Conservation (phyloP, 2,888 invertebrate species). For the Eupithecia exiguata region DNA sequence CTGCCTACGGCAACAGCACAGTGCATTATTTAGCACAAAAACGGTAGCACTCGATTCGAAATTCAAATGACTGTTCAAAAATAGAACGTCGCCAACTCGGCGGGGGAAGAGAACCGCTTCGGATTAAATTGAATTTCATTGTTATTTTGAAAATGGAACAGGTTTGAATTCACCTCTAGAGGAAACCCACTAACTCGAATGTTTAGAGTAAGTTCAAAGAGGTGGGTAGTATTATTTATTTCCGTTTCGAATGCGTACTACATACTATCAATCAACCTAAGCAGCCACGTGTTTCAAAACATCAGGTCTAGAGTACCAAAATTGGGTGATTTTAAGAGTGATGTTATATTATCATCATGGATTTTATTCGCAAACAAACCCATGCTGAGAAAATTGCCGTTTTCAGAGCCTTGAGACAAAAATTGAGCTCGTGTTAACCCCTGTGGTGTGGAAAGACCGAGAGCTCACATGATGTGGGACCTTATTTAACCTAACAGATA, state of each 20-base stretch:
- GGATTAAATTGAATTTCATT: slow-evolving; percentile 3
- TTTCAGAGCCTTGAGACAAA: slow-evolving; percentile 51
- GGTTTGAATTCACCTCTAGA: background rate
- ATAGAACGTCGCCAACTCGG: slow-evolving; percentile 39
- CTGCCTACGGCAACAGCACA: slow-evolving; percentile 32
- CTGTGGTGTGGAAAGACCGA: slow-evolving; percentile 2
- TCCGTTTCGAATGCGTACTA: background rate
- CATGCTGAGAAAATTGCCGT: slow-evolving; percentile 51
- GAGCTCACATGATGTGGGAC: background rate
- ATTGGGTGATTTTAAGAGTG: background rate
- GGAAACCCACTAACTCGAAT: background rate
- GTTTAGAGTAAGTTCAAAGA: background rate
- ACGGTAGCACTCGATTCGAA: slow-evolving; percentile 33
- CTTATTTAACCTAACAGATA: background rate
- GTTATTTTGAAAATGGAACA: slow-evolving; percentile 3
- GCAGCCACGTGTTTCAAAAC: slow-evolving; percentile 38
- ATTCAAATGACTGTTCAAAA: slow-evolving; percentile 41
- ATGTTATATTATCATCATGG: slow-evolving; percentile 6
- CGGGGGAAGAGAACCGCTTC: slow-evolving; percentile 23
- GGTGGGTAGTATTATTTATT: background rate
- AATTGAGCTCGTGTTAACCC: slow-evolving; percentile 35
- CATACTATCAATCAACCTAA: background rate
- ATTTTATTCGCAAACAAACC: slow-evolving; percentile 35
- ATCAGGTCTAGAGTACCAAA: slow-evolving; percentile 1
- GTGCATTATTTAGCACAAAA: slow-evolving; percentile 34